Base-by-base conservation (phyloP, 2,888 invertebrate species). In the Miltochrista miniata region DNA sequence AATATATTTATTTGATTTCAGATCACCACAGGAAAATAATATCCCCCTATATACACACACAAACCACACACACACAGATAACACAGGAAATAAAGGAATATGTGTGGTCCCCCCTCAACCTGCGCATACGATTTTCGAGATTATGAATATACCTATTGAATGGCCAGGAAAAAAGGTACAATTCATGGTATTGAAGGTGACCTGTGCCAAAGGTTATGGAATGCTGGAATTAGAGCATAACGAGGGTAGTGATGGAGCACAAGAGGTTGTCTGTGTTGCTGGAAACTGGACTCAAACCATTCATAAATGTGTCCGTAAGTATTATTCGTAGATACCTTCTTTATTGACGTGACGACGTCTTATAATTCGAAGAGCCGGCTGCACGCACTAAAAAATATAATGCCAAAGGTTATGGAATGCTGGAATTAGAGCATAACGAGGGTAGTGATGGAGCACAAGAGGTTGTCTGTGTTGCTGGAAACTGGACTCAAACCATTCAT, bases 221-320 rank as follows among this genome's bases (percentile, higher is more conserved):
- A 37, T 45, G 12, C n/a, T 12, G 15, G 12, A 33, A 11, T 1
- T n/a, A 5, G 31, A 10, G 3, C n/a, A 45, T 7, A 24, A 30
- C 4, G 18, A 14, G 18, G 5, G 5, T 24, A 24, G 5, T 5
- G 5, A 24, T 5, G 18, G 18, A 7, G 12, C 38, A 1, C 10
- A 30, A 5, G 9, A 38, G 1, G 47, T 47, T 3, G n/a, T 14
- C 8, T 47, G 47, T n/a, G 1, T 40, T 12, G 24, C 34, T n/a
- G 34, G 34, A 0, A 33, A 24, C 2, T 40, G 39, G 47, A 33
- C 33, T 0, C 12, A 7, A 0, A 24, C 11, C 2, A 40, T 47
- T n/a, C 34, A 24, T 24, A 40, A 35, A n/a, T 47, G 47, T 10
- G 40, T 35, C 2, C 47, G 47, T 47, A 10, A 47, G 47, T 47